Evolutionary conservation across 2,113 vertebrate species (phyloP), one percentile per base, ranked within the genome.

Genomic region (Passer domesticus): DNA sequence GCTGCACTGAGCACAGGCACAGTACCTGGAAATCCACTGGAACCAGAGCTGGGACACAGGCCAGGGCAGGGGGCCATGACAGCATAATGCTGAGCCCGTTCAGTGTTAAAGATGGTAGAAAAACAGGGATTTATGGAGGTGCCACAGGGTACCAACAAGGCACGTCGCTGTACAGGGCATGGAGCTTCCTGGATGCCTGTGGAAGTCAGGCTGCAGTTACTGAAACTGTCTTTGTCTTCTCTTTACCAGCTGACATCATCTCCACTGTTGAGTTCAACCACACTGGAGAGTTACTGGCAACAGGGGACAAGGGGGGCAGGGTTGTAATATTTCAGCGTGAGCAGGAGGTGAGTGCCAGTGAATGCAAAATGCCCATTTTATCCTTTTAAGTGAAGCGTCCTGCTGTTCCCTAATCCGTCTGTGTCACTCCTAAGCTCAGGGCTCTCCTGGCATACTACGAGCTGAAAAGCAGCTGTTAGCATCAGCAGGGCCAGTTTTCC

Each of bases 251-350:
- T 99, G 99, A 99, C 98, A 99, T 99, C 98, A 99, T 99, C 99
- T 99, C 99, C 95, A 99, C 99, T 79, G 99, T 99, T 97, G 99
- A 99, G 98, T 99, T 99, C 98, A 99, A 99, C 99, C 98, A 99
- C 98, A 99, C 99, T 9, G 99, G 99, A 98, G 99, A 99, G 98
- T 98, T 99, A 94, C 98, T 99, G 98, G 99, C 99, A 95, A 99
- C 99, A 88, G 99, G 99, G 97, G 99, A 99, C 98, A 99, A 99
- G 98, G 99, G 99, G 97, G 99, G 99, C 95, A 98, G 99, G 92
- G 99, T 99, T 98, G 99, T 99, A 95, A 99, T 99, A 98, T 99
- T 99, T 97, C 99, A 99, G 93, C 98, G 99, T 95, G 99, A 99
- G 98, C 99, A 99, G 98, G 99, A 99, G 99, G 99, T 99, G 97